phyloP scores from a whole-genome alignment of 2,888 invertebrate species.

The Teinopalpus imperialis region DNA sequence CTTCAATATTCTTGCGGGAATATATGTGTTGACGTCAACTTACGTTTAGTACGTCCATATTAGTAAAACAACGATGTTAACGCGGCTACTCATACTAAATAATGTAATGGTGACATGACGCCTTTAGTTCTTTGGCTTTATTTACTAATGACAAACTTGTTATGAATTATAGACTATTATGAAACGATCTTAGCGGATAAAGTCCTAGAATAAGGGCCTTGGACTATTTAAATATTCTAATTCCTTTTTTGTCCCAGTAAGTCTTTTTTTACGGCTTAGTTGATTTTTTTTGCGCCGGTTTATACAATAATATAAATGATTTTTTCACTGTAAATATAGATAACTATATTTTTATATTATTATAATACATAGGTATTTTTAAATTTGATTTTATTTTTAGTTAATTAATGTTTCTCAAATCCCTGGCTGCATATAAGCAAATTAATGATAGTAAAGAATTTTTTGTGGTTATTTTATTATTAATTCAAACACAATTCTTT shows the following conservation, averaged over 20 bases:
- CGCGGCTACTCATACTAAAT: neutral
- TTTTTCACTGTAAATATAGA: slow-evolving; percentile 75
- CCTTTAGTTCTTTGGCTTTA: slow-evolving; percentile 29
- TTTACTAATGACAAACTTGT: slow-evolving; percentile 30
- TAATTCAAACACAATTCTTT: slow-evolving; percentile 16
- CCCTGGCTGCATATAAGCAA: slow-evolving; percentile 52
- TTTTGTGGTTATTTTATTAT: slow-evolving; percentile 22
- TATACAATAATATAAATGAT: slow-evolving; percentile 49
- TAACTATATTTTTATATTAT: slow-evolving; percentile 77
- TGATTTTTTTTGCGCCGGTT: slow-evolving; percentile 31
- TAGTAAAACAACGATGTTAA: slow-evolving; percentile 2
- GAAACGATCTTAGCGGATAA: slow-evolving; percentile 19
- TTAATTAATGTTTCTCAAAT: slow-evolving; percentile 64
- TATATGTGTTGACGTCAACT: slow-evolving; percentile 34
- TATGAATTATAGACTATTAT: slow-evolving; percentile 4
- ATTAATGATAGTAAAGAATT: slow-evolving; percentile 32
- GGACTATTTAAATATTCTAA: slow-evolving; percentile 11
- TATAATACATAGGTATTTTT: slow-evolving; percentile 62
- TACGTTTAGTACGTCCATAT: slow-evolving; percentile 11
- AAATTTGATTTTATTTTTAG: slow-evolving; percentile 52
- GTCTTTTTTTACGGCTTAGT: slow-evolving; percentile 25
- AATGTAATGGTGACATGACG: no score
- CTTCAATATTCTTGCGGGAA: slow-evolving; percentile 61
- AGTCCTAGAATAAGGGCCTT: slow-evolving; percentile 19
- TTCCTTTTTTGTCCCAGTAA: neutral